These are phyloP conservation scores for Ambastaia sidthimunki DNA, from an alignment of 2,797 vertebrate genomes.

Conservation along the genomic window DNA sequence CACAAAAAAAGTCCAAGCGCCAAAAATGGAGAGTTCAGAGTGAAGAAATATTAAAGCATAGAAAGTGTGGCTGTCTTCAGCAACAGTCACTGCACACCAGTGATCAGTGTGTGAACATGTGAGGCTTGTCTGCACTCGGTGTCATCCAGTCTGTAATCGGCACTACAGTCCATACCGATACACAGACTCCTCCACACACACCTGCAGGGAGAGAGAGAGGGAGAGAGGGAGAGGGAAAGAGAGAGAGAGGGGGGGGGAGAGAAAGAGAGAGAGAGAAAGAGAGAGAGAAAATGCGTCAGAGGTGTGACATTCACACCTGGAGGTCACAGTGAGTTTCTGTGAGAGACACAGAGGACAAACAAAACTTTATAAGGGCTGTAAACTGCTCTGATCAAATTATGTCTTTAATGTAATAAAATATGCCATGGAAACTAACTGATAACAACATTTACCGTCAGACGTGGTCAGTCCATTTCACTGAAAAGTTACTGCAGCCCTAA, in stretches of 20 bases:
- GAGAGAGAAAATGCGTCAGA: constrained; percentile 11
- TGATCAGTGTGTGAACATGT: constrained; percentile 48
- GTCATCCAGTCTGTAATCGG: constrained; percentile 83
- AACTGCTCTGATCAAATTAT: background rate
- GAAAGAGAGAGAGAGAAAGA: too few relatives aligned
- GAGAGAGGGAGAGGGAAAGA: too few relatives aligned
- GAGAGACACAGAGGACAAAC: background rate
- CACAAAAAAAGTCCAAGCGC: constrained; percentile 41
- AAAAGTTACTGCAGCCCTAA: too few relatives aligned
- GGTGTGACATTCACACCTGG: constrained; percentile 33
- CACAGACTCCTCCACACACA: constrained; percentile 40
- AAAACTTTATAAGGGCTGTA: background rate
- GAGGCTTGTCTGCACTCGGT: constrained; percentile 65
- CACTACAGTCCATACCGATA: constrained; percentile 76
- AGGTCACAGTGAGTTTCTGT: constrained; percentile 27
- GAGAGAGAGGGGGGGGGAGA: too few relatives aligned
- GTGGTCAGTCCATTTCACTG: too few relatives aligned
- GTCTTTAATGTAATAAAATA: background rate
- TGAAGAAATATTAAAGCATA: constrained; percentile 33
- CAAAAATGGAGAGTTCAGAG: constrained; percentile 28
- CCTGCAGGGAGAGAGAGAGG: constrained; percentile 34
- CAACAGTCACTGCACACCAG: constrained; percentile 55
- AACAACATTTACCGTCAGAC: too few relatives aligned
- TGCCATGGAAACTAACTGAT: too few relatives aligned
- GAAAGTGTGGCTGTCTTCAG: constrained; percentile 48